A percentile compares a stretch with the other conserved stretches of the same genome.
Evolutionary conservation across 2,888 invertebrate genomes (phyloP).

Genomic region (Sthenelais limicola): DNA sequence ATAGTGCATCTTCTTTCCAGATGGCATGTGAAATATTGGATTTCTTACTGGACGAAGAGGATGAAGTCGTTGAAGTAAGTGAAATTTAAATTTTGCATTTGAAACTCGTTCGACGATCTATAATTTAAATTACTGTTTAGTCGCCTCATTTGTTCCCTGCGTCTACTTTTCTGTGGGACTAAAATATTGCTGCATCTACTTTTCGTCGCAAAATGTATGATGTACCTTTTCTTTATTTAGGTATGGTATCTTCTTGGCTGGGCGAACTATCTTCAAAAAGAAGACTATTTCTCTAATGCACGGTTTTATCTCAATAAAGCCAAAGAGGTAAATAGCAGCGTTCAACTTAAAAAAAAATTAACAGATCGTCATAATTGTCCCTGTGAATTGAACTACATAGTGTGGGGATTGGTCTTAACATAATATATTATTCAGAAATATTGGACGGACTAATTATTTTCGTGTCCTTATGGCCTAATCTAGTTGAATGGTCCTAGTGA

Average conservation of each 20-base stretch:
- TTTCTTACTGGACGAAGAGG: conserved; percentile 72
- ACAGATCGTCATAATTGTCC: too few species aligned
- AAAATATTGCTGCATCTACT: neutral
- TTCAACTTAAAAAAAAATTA: too few species aligned
- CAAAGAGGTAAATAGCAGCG: conserved; percentile 60
- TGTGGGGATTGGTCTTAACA: too few species aligned
- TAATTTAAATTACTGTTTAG: neutral
- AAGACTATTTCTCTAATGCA: conserved; percentile 70
- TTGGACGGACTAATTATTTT: too few species aligned
- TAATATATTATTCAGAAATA: too few species aligned
- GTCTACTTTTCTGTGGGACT: neutral
- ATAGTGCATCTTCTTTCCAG: conserved; percentile 53
- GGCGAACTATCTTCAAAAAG: conserved; percentile 71
- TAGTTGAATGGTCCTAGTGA: too few species aligned
- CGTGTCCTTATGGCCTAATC: neutral
- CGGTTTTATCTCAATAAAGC: conserved; percentile 71
- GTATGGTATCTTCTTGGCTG: conserved; percentile 74
- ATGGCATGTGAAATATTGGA: conserved; percentile 71
- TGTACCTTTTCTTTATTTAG: conserved; percentile 44
- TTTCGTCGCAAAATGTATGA: neutral
- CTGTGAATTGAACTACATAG: too few species aligned
- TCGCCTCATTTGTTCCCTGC: neutral
- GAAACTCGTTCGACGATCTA: neutral
- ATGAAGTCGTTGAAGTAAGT: conserved; percentile 69
- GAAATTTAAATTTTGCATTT: neutral